Base-by-base conservation (phyloP, 2,888 invertebrate species). In the Hedya salicella region DNA sequence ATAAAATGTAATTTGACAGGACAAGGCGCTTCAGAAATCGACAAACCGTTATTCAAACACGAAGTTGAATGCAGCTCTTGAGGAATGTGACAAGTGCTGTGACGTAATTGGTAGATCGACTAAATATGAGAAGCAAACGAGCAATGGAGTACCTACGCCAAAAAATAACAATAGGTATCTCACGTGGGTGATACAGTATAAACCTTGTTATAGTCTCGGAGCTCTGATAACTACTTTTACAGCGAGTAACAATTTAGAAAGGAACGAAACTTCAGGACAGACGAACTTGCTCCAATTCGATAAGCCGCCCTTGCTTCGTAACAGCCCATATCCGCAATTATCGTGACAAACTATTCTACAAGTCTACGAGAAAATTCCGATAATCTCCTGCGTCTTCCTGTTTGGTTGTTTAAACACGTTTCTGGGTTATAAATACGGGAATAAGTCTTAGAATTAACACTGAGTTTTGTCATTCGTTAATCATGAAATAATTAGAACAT, bases 201-300 rank as follows among this genome's bases (percentile, higher is more conserved):
- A 44, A 56, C 1, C 9, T 13, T 3, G 19, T 4, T 57, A 57
- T 3, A 32, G 19, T 46, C 9, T 30, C 17, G n/a, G 30, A 42
- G 16, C 25, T 14, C 53, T n/a, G 6, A 17, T 53, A 36, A 6
- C 17, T 25, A 14, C 21, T 21, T 49, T 32, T n/a, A 13, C 21
- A 57, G 17, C 50, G 50, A 46, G 30, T 48, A 16, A 54, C 39
- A 32, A 32, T 17, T 30, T 19, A 57, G 32, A n/a, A 52, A 52
- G 42, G 16, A 52, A 57, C 57, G 32, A 36, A 59, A 65, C 36
- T 42, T 17, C 40, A 11, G 30, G 19, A 30, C 39, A 74, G 72
- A 72, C 74, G 76, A 85, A 86, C 81, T 81, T 82, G 85, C 76
- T 79, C 82, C 76, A 80, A 79, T 82, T 85, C 75, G 85, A 86